Conservation (phyloP, 2,113 vertebrate genomes). For the Manacus vitellinus region DNA sequence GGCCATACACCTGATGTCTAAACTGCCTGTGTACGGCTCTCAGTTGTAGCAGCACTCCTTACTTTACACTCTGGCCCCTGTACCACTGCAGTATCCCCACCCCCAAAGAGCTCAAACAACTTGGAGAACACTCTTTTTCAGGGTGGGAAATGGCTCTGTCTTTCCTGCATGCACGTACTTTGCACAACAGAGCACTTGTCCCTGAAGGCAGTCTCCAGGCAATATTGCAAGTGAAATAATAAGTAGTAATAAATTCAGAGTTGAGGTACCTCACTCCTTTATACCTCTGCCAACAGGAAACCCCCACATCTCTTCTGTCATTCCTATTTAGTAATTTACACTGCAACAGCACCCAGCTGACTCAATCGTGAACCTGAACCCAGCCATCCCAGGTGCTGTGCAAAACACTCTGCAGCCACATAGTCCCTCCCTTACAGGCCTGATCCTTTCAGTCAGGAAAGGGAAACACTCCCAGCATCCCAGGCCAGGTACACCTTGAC, state of each 20-base stretch:
- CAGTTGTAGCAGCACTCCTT: not conserved
- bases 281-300: slow-evolving; percentile 38
- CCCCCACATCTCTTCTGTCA: not conserved
- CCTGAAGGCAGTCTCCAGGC: not conserved
- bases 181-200: not conserved
- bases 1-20: not conserved
- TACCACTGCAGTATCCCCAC: not conserved
- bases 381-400: not conserved
- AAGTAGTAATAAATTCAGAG: not conserved
- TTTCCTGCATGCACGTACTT: not conserved
- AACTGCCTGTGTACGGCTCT: not conserved
- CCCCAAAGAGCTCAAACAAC: not conserved
- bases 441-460: not conserved
- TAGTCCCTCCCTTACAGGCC: not conserved
- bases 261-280: not conserved
- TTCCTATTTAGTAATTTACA: not conserved
- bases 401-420: not conserved
- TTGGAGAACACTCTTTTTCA: not conserved
- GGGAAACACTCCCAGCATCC: not conserved
- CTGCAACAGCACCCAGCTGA: not conserved
- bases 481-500: not conserved
- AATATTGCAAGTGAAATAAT: not conserved
- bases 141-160: not conserved
- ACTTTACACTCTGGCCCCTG: not conserved
- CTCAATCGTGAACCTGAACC: not conserved